Evolutionary conservation across 2,113 vertebrate species (phyloP).

Genomic region (Calypte anna): DNA sequence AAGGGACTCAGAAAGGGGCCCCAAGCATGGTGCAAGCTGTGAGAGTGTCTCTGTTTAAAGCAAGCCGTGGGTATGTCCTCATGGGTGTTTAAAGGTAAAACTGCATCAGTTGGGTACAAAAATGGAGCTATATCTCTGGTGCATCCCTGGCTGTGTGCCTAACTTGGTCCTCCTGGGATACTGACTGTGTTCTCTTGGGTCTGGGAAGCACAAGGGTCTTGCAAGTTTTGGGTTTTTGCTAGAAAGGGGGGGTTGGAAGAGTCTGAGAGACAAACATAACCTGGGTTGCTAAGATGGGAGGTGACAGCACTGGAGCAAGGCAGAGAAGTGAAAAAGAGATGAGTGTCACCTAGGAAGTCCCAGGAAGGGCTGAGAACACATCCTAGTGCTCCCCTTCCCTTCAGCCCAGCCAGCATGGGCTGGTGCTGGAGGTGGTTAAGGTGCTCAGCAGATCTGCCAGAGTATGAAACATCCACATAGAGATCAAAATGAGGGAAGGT

Average conservation of each 20-base stretch:
- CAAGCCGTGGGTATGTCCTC: background rate
- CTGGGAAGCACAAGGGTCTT: background rate
- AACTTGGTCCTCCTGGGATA: background rate
- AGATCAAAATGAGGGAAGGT: background rate
- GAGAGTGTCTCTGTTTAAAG: background rate
- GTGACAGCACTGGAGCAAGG: background rate
- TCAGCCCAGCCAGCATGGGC: too few species aligned
- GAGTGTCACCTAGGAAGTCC: background rate
- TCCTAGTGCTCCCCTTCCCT: too few species aligned
- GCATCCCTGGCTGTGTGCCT: background rate
- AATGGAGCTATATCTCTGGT: background rate
- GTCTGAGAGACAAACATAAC: fast-evolving
- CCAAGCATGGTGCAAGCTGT: fast-evolving
- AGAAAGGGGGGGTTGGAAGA: background rate
- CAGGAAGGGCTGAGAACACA: too few species aligned
- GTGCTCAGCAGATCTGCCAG: background rate
- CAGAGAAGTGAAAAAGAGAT: background rate
- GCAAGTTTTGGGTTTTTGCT: background rate
- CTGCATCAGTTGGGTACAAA: background rate
- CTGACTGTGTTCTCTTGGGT: fast-evolving
- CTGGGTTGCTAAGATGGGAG: background rate
- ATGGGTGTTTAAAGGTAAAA: background rate
- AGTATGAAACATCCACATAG: fast-evolving
- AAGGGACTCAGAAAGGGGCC: background rate
- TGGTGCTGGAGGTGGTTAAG: fast-evolving